Base-by-base conservation (phyloP, 2,113 vertebrate genomes). In the Nothoprocta pentlandii region DNA sequence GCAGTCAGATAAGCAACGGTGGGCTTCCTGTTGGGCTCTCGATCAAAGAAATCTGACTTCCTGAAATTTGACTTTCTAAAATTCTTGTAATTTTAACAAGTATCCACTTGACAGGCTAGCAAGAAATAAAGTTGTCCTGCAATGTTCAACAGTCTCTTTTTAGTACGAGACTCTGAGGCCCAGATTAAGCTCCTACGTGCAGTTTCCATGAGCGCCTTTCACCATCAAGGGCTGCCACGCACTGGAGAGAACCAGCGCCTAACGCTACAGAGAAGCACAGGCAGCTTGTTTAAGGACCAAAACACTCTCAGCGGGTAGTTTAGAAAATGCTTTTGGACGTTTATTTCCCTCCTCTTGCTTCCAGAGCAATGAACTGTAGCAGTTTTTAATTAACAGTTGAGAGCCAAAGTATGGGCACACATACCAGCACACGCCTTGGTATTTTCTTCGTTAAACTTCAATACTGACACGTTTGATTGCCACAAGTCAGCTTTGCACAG, bases 301-400 rank as follows among this genome's bases (percentile, higher is more conserved):
- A 62, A 69, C 21, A 94, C 49, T 92, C 69, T 56, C 71, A 94
- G 47, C 39, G 83, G 81, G 66, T 42, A 90, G 74, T 90, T 96
- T 32, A 90, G 64, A 90, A 95, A 95, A 95, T 89, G 78, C 82
- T 90, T 95, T 56, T 10, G 86, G 94, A 78, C 53, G 51, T 94
- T 96, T 89, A 94, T 83, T 85, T 93, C 73, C 80, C 61, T 68
- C 69, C 76, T 90, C 92, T 94, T 84, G 53, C 85, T 93, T 96
- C 77, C 80, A 95, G 93, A 93, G 94, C 92, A 97, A 87, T 91
- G 85, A 90, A 88, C 85, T 94, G 93, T 94, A 93, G 82, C 85
- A 21, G 61, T 95, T 92, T 80, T 92, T 86, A 96, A 95, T 95
- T 96, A 92, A 16, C 67, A 71, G 39, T 81, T 53, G 85, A 93